These are phyloP conservation scores for Camptogramma bilineatum DNA, from an alignment of 2,888 invertebrate genomes.

Conservation along the genomic window DNA sequence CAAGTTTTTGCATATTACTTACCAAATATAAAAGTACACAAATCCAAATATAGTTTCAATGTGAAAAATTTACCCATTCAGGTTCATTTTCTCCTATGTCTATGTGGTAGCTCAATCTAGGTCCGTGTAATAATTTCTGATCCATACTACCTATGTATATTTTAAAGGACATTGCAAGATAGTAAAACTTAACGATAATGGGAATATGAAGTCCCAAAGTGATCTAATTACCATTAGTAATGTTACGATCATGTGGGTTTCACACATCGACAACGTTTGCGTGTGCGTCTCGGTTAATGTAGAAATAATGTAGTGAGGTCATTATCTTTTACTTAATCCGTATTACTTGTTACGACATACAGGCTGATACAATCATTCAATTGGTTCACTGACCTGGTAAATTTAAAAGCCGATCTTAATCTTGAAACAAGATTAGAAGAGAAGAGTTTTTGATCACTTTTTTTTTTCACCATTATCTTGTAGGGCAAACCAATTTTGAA, in stretches of 20 bases:
- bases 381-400: constrained; percentile 47
- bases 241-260: constrained; percentile 51
- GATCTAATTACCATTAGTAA: constrained; percentile 59
- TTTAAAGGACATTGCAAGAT: constrained; percentile 22
- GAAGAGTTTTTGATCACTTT: not conserved
- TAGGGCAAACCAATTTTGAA: not conserved
- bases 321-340: constrained; percentile 79
- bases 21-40: too few species aligned
- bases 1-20: not conserved
- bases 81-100: not conserved
- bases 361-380: constrained; percentile 41
- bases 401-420: constrained; percentile 4
- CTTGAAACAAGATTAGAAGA: not conserved
- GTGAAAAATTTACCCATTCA: too few species aligned
- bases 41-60: too few species aligned
- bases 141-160: constrained; percentile 30
- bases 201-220: constrained; percentile 40
- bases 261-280: constrained; percentile 61
- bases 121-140: not conserved
- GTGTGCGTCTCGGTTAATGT: constrained; percentile 68
- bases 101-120: not conserved
- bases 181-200: constrained; percentile 37
- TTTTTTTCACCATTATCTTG: not conserved
- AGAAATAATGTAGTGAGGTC: constrained; percentile 74
- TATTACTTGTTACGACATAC: constrained; percentile 61